These are phyloP conservation scores for Melipona bicolor DNA, from an alignment of 2,888 invertebrate genomes.

Conservation along the genomic window DNA sequence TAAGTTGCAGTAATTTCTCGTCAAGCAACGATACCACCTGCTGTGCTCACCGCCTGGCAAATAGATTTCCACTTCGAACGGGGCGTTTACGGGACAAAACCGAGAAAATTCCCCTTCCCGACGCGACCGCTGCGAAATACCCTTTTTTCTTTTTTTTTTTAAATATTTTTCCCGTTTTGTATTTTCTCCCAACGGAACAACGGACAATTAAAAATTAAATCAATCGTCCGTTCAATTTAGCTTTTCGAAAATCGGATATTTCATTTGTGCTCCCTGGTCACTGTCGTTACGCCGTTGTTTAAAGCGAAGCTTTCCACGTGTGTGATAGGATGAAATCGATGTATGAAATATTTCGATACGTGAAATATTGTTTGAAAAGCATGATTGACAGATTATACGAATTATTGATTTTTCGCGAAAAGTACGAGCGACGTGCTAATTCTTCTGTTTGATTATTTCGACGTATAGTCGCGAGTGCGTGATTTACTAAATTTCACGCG, in stretches of 20 bases:
- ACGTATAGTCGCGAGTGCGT: too few relatives aligned
- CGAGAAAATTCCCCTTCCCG: constrained; percentile 6
- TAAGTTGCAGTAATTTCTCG: constrained; percentile 62
- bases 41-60: constrained; percentile 37
- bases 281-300: not conserved
- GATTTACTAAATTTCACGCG: too few relatives aligned
- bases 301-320: not conserved
- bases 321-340: not conserved
- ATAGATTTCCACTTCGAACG: constrained; percentile 52
- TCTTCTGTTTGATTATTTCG: too few relatives aligned
- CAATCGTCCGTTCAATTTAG: constrained; percentile 7
- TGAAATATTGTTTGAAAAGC: not conserved
- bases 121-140: not conserved
- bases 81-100: constrained; percentile 1
- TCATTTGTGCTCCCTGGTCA: too few relatives aligned
- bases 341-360: not conserved
- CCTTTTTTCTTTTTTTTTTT: not conserved
- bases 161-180: too few relatives aligned
- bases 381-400: not conserved
- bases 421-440: too few relatives aligned
- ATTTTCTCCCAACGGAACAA: not conserved
- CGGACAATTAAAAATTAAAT: constrained; percentile 20
- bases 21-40: constrained; percentile 57
- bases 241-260: not conserved
- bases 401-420: too few relatives aligned